Percentiles rank a stretch among this genome's conserved stretches.
Evolutionary conservation across 2,797 vertebrate genomes (phyloP).

Genomic region (Sebastes itinus): DNA sequence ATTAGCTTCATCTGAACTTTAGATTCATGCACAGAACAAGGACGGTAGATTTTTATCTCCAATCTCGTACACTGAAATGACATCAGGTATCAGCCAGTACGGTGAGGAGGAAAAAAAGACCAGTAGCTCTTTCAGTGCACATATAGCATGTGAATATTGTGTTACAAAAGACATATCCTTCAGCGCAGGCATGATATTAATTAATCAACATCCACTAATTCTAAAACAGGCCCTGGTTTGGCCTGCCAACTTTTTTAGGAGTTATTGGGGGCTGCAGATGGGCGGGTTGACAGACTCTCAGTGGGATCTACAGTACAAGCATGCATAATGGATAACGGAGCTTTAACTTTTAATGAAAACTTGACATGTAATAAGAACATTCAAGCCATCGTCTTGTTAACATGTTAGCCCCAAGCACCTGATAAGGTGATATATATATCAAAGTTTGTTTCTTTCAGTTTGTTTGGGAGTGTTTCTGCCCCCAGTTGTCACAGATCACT

Average conservation of each 20-base stretch:
- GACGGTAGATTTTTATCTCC: not conserved
- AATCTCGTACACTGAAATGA: not conserved
- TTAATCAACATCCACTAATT: not conserved
- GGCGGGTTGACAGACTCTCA: slow-evolving; percentile 15
- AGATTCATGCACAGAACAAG: not conserved
- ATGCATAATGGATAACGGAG: slow-evolving; percentile 14
- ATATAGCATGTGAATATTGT: not conserved
- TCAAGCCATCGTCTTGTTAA: slow-evolving; percentile 40
- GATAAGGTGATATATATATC: slow-evolving; percentile 46
- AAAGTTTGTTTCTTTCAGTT: slow-evolving; percentile 45
- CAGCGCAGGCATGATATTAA: not conserved
- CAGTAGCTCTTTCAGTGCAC: not conserved
- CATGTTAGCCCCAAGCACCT: slow-evolving; percentile 40
- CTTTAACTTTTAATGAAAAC: slow-evolving; percentile 41
- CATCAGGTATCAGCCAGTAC: not conserved
- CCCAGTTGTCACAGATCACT: slow-evolving; percentile 37
- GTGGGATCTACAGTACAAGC: slow-evolving; percentile 26
- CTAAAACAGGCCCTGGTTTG: not conserved
- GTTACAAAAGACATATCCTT: not conserved
- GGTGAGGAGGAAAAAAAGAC: not conserved
- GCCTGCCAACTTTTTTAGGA: not conserved
- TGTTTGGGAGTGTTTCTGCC: slow-evolving; percentile 46
- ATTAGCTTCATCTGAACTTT: not conserved
- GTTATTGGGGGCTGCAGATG: slow-evolving; percentile 1
- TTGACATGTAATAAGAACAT: slow-evolving; percentile 38